Base-by-base conservation (phyloP, 2,113 vertebrate genomes). In the Megaceryle maxima region DNA sequence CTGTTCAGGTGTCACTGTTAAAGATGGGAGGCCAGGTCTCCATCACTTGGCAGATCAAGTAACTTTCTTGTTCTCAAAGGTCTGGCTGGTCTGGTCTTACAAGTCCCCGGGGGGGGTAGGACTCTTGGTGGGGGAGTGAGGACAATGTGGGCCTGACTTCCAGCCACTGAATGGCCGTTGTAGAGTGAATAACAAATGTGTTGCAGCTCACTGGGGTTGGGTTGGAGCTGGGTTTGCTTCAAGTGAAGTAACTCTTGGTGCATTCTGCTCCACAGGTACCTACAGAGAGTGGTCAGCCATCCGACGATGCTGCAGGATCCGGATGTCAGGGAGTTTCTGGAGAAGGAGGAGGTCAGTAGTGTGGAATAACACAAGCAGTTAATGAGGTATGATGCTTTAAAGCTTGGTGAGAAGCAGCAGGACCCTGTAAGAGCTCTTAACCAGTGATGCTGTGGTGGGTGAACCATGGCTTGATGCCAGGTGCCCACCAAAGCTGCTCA, bases 221-320 rank as follows among this genome's bases (percentile, higher is more conserved):
- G 59, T 86, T 0, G 1, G 44, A 70, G 73, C 50, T 41, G 16
- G 60, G 16, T 74, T 74, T 82, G 56, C 24, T 70, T 1, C 46
- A 15, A 12, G 33, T 11, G 3, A 2, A 81, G 73, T 48, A 10
- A 87, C 35, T 53, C 11, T 10, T 18, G 48, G 24, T 21, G 3
- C 9, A 6, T 94, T 82, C 75, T 60, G 76, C 50, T 73, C 39
- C 17, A 16, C 26, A 99, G 99, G 96, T 99, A 99, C 88, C 98
- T 99, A 39, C 99, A 98, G 93, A 98, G 99, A 93, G 98, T 99
- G 70, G 99, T 99, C 57, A 98, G 86, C 94, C 99, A 99, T 84
- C 99, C 99, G 4, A 98, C 99, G 12, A 98, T 99, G 80, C 97
- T 99, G 94, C 99, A 99, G 94, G 99, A 99, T 82, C 99, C 99